Evolutionary conservation across 2,888 invertebrate species (phyloP), one percentile per base, ranked within the genome.

Genomic region (Acleris emargana): DNA sequence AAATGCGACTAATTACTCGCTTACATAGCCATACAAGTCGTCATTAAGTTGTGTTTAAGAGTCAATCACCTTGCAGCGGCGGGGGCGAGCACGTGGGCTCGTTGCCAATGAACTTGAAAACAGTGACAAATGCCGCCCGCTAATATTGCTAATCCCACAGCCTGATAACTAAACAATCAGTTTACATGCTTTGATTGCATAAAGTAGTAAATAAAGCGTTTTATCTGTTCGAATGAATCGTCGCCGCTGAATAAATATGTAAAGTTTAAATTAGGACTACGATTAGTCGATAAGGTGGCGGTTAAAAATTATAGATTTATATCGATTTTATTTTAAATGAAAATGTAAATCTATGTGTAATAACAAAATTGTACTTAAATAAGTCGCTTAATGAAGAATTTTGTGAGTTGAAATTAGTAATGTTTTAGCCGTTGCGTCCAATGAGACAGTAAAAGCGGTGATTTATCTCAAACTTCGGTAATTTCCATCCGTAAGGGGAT

Each of bases 31-130:
- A 77, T 86, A 83, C 79, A 80, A 74, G 80, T 79, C 76, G 80
- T 79, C 76, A 78, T 76, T 81, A 79, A 73, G 77, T 83, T 80
- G 78, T 74, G 69, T 70, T 69, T 71, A 72, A 71, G 78, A 85
- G 89, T 89, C 89, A 90, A 80, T 89, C 84, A 90, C 88, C 89
- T 89, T 80, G 78, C 75, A 78, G 73, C 72, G 77, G 77, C 78
- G 86, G 82, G 79, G 82, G 81, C 86, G 84, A 80, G 73, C 84
- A 88, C 88, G 89, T 90, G 86, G 87, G 87, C 72, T 74, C 72
- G 61, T 85, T 82, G 86, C 82, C 89, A 91, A 84, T 92, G 89
- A 92, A 90, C 90, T 91, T 90, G 88, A 84, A 72, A 71, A 72
- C 73, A 72, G 72, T 73, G 74, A 74, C 70, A 54, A 59, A 60